A percentile compares a stretch with the other conserved stretches of the same genome.
These are phyloP conservation scores for Parasteatoda tepidariorum DNA, from an alignment of 1,140 invertebrate species.

Conservation along the genomic window DNA sequence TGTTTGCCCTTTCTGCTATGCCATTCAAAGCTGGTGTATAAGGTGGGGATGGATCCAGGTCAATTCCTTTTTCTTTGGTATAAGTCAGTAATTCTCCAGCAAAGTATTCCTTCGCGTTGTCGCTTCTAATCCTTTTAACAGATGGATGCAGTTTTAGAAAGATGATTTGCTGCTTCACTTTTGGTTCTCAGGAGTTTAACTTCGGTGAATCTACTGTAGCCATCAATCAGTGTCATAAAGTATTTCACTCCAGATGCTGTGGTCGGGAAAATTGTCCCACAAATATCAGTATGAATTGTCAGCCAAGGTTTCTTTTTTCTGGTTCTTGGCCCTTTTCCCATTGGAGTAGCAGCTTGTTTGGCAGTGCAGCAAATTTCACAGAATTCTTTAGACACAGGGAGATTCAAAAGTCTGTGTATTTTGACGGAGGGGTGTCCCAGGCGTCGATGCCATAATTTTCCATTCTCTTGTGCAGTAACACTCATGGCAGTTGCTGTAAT, in stretches of 20 bases:
- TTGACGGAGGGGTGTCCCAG: not conserved
- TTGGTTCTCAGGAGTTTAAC: not conserved
- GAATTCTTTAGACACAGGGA: not conserved
- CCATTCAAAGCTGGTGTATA: not conserved
- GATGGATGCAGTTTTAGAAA: too few species aligned
- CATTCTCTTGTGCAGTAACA: not conserved
- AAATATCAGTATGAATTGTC: not conserved
- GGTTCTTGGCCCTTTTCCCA: not conserved
- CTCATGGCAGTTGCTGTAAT: not conserved
- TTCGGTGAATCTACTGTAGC: not conserved
- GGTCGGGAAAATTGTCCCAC: not conserved
- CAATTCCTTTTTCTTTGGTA: too few species aligned
- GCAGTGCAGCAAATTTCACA: not conserved
- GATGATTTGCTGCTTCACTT: not conserved
- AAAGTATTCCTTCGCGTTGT: too few species aligned
- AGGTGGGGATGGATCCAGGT: too few species aligned
- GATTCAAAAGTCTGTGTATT: not conserved
- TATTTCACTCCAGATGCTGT: not conserved
- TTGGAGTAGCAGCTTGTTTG: not conserved
- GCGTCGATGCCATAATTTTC: not conserved
- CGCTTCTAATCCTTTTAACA: too few species aligned
- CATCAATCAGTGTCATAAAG: not conserved
- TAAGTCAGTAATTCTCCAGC: too few species aligned
- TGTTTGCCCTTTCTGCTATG: too few species aligned
- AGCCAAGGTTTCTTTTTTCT: not conserved